Evolutionary conservation across 1,140 invertebrate species (phyloP).

Genomic region (Zophobas atratus): DNA sequence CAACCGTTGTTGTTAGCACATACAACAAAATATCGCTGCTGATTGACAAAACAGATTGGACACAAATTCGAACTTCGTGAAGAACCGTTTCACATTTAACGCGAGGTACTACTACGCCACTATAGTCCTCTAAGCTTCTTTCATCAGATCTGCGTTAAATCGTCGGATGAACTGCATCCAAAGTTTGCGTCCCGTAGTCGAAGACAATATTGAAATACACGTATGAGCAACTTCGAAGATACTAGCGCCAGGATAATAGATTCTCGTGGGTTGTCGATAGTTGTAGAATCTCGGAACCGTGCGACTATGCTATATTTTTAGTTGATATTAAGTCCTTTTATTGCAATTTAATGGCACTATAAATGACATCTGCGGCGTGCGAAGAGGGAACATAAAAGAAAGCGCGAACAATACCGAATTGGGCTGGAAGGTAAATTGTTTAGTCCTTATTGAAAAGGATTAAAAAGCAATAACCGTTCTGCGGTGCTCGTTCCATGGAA

Average conservation of each 20-base stretch:
- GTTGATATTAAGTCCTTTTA: slow-evolving; percentile 37
- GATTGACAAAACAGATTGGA: too few species aligned
- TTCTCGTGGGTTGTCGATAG: slow-evolving; percentile 24
- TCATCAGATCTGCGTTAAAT: too few species aligned
- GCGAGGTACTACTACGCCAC: too few species aligned
- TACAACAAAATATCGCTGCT: too few species aligned
- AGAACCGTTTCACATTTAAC: too few species aligned
- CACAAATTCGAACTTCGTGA: too few species aligned
- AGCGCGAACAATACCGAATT: slow-evolving; percentile 40
- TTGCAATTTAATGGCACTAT: slow-evolving; percentile 40
- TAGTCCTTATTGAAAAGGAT: slow-evolving; percentile 46
- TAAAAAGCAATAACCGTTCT: slow-evolving; percentile 47
- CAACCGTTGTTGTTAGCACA: too few species aligned
- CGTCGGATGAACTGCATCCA: too few species aligned
- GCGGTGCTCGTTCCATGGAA: slow-evolving; percentile 37
- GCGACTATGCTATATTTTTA: slow-evolving; percentile 26
- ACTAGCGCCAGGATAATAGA: not conserved
- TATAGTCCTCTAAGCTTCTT: too few species aligned
- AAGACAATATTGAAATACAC: not conserved
- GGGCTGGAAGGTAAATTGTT: slow-evolving; percentile 43
- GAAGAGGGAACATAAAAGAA: slow-evolving; percentile 39
- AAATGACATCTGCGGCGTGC: slow-evolving; percentile 38
- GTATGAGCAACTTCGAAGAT: too few species aligned
- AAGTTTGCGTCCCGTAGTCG: not conserved
- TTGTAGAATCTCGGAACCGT: not conserved